phyloP scores from a whole-genome alignment of 2,888 invertebrate species.

The Acanthosepion pharaonis region DNA sequence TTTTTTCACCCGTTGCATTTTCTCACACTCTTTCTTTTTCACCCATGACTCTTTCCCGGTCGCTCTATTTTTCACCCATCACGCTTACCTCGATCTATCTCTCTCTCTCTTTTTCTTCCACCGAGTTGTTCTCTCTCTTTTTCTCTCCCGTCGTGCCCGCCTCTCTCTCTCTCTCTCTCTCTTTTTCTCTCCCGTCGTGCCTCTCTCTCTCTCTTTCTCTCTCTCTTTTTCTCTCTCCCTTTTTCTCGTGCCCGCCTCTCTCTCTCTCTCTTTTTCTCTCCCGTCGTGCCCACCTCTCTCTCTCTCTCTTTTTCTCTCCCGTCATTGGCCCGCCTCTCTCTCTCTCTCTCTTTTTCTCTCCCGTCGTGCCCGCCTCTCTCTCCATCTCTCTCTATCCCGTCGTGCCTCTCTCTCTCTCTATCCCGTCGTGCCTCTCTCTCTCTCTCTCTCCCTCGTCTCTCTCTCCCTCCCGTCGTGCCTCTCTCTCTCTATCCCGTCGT shows the following conservation, averaged over 20 bases:
- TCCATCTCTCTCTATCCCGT: neutral
- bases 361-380: neutral
- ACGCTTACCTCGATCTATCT: neutral
- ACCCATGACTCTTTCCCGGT: too few relatives aligned
- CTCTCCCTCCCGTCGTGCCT: too few relatives aligned
- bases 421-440: too few relatives aligned
- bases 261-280: too few relatives aligned
- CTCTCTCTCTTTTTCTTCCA: neutral
- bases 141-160: neutral
- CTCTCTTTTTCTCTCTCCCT: neutral
- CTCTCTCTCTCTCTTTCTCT: neutral
- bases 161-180: neutral
- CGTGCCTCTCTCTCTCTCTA: neutral
- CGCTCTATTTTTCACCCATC: too few relatives aligned
- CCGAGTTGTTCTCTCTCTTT: neutral
- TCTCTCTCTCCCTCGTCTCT: too few relatives aligned
- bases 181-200: neutral
- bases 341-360: neutral
- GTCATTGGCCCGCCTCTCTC: too few relatives aligned
- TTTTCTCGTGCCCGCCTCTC: too few relatives aligned
- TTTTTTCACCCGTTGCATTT: neutral
- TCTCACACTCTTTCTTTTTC: too few relatives aligned
- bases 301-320: neutral
- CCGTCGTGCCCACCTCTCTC: too few relatives aligned
- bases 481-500: neutral